phyloP scores from a whole-genome alignment of 2,113 vertebrate species.

The Pelvicachromis taeniatus region DNA sequence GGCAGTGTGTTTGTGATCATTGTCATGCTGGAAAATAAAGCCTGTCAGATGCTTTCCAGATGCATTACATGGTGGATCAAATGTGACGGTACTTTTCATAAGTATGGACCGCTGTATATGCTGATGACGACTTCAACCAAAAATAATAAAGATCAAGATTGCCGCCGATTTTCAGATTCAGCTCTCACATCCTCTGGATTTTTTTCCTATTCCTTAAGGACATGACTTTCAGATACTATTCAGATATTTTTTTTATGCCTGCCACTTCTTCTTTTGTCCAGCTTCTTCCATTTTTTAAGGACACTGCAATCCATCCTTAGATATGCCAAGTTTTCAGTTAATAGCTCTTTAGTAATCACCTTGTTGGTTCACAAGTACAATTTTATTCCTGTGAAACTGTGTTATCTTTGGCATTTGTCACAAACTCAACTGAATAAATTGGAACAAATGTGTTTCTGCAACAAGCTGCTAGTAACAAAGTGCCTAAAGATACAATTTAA shows the following conservation, averaged over 20 bases:
- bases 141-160: not conserved
- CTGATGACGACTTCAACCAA: not conserved
- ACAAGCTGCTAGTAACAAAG: not conserved
- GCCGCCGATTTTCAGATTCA: not conserved
- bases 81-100: not conserved
- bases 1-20: not conserved
- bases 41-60: not conserved
- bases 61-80: not conserved
- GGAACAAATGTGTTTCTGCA: not conserved
- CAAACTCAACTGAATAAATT: not conserved
- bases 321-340: not conserved
- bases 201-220: not conserved
- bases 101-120: not conserved
- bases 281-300: not conserved
- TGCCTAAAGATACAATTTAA: not conserved
- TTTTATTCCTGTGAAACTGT: not conserved
- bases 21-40: not conserved
- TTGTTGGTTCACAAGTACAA: not conserved
- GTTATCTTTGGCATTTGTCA: not conserved
- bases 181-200: not conserved
- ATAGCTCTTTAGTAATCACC: not conserved
- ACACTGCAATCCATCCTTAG: not conserved
- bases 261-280: not conserved
- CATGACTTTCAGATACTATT: too few relatives aligned
- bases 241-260: too few relatives aligned